These are phyloP conservation scores for Oreochromis grahami DNA, from an alignment of 2,797 vertebrate genomes.

Conservation along the genomic window DNA sequence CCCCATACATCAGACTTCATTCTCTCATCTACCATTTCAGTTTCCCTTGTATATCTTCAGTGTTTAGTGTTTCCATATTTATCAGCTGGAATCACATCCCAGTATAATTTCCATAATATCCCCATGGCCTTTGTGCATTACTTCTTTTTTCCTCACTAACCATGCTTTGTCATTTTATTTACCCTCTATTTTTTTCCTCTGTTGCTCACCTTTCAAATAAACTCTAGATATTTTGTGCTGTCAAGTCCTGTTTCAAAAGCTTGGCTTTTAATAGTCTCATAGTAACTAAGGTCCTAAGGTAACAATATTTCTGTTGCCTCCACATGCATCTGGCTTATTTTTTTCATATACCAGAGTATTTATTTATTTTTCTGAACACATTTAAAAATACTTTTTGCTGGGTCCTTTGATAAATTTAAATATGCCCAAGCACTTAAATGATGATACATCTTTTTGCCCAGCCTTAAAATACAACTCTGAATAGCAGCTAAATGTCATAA, in stretches of 20 bases:
- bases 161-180: conserved; percentile 17
- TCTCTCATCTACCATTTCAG: conserved; percentile 30
- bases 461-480: not conserved
- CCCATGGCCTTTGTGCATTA: not conserved
- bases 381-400: not conserved
- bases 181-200: not conserved
- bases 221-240: not conserved
- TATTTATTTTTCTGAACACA: not conserved
- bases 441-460: not conserved
- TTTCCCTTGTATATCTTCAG: conserved; percentile 24
- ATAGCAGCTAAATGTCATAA: not conserved
- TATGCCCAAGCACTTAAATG: not conserved
- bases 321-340: not conserved
- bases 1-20: conserved; percentile 24
- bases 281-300: not conserved
- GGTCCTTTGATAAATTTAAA: not conserved
- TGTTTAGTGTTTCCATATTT: conserved; percentile 32
- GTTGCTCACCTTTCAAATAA: conserved; percentile 26
- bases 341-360: not conserved
- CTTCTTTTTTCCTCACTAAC: not conserved
- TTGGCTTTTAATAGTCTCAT: conserved; percentile 20
- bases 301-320: not conserved
- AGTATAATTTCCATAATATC: conserved; percentile 34
- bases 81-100: conserved; percentile 19
- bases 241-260: conserved; percentile 24